These are phyloP conservation scores for Carposina sasakii DNA, from an alignment of 1,140 invertebrate genomes.

Conservation along the genomic window DNA sequence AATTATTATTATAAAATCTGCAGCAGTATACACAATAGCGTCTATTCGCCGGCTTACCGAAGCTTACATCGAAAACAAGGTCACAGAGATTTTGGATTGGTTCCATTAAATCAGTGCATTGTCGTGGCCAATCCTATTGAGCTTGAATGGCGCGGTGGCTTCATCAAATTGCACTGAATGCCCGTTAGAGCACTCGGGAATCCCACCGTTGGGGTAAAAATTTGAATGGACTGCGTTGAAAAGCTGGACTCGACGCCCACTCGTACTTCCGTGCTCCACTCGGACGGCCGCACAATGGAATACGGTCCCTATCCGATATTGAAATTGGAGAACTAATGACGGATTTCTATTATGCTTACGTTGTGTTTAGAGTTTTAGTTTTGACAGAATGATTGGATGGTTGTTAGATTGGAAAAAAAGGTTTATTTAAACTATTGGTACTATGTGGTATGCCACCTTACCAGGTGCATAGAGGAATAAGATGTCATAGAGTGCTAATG, in stretches of 20 bases:
- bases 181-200: slow-evolving; percentile 64
- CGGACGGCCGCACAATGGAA: slow-evolving; percentile 54
- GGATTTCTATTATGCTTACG: slow-evolving; percentile 28
- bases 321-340: slow-evolving; percentile 56
- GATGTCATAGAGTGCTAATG: too few relatives aligned
- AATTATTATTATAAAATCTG: too few relatives aligned
- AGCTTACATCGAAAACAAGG: too few relatives aligned
- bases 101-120: slow-evolving; percentile 64
- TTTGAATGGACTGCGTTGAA: slow-evolving; percentile 63
- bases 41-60: too few relatives aligned
- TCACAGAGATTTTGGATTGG: slow-evolving; percentile 34
- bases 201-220: slow-evolving; percentile 63
- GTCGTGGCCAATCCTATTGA: slow-evolving; percentile 58
- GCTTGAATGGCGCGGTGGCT: slow-evolving; percentile 56
- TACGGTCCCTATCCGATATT: slow-evolving; percentile 57
- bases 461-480: too few relatives aligned
- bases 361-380: slow-evolving; percentile 17
- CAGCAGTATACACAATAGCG: too few relatives aligned
- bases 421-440: too few relatives aligned
- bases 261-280: slow-evolving; percentile 57
- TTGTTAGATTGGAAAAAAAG: too few relatives aligned
- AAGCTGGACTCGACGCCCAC: not conserved
- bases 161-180: slow-evolving; percentile 70
- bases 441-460: too few relatives aligned
- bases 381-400: too few relatives aligned